Evolutionary conservation across 2,888 invertebrate genomes (phyloP).

Genomic region (Pristionchus exspectatus): DNA sequence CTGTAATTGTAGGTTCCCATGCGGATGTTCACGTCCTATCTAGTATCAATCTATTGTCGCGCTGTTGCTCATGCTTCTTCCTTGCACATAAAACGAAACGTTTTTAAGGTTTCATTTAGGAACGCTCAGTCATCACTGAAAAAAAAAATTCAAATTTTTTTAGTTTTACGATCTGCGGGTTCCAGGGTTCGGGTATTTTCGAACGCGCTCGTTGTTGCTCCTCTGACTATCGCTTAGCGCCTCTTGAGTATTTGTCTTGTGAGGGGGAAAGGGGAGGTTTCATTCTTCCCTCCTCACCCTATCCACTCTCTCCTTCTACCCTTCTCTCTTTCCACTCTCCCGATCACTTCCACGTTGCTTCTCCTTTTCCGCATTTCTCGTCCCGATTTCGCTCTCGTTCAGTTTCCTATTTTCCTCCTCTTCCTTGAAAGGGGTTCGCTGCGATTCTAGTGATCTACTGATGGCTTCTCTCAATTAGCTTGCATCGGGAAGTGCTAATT

Average conservation of each 20-base stretch:
- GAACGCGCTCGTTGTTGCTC: neutral
- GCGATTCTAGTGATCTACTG: no score
- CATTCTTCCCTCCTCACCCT: neutral
- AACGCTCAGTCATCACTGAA: no score
- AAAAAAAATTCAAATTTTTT: no score
- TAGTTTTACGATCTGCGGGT: no score
- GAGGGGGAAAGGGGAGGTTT: neutral
- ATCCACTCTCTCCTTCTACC: conserved; percentile 9
- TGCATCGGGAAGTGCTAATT: no score
- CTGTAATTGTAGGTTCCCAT: no score
- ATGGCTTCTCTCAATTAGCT: no score
- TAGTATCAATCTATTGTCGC: no score
- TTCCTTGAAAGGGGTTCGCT: neutral
- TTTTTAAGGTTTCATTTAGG: no score
- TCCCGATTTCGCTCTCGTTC: neutral
- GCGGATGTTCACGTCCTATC: no score
- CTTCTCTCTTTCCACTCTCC: neutral
- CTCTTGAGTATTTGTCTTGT: conserved; percentile 1
- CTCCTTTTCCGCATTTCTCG: neutral
- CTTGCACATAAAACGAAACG: no score
- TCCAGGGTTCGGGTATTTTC: neutral
- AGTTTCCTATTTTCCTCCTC: neutral
- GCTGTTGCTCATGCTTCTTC: no score
- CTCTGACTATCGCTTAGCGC: conserved; percentile 2
- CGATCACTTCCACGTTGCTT: neutral